Percentiles rank a stretch among this genome's conserved stretches.
Conservation (phyloP, 2,113 vertebrate species). For the Synchiropus splendidus region DNA sequence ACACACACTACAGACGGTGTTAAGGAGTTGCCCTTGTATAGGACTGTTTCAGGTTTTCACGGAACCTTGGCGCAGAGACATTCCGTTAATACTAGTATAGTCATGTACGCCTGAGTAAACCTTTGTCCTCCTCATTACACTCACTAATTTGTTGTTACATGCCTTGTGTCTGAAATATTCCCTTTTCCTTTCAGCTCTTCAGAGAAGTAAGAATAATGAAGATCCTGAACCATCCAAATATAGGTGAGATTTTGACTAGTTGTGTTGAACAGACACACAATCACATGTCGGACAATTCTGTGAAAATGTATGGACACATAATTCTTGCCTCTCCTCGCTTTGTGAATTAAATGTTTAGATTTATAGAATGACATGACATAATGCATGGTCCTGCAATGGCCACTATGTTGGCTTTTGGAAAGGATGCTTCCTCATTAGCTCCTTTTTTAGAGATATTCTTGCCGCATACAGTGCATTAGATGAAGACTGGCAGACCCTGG, state of each 20-base stretch:
- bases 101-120: neutral
- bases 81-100: neutral
- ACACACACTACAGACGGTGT: too few relatives aligned
- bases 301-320: neutral
- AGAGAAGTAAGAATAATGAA: slow-evolving; percentile 99
- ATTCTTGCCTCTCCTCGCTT: neutral
- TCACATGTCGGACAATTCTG: neutral
- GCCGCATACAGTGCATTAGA: too few relatives aligned
- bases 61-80: neutral
- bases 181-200: slow-evolving; percentile 78
- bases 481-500: too few relatives aligned
- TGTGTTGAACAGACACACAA: neutral
- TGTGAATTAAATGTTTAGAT: too few relatives aligned
- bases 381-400: too few relatives aligned
- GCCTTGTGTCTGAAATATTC: neutral
- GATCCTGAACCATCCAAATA: slow-evolving; percentile 97
- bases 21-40: too few relatives aligned
- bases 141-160: neutral
- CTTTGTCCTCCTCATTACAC: neutral
- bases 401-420: neutral
- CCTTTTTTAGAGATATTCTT: too few relatives aligned
- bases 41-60: too few relatives aligned
- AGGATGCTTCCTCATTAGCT: too few relatives aligned
- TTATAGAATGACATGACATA: too few relatives aligned
- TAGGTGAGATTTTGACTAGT: slow-evolving; percentile 55